Conservation (phyloP, 2,113 vertebrate species). For the Trichomycterus rosablanca region DNA sequence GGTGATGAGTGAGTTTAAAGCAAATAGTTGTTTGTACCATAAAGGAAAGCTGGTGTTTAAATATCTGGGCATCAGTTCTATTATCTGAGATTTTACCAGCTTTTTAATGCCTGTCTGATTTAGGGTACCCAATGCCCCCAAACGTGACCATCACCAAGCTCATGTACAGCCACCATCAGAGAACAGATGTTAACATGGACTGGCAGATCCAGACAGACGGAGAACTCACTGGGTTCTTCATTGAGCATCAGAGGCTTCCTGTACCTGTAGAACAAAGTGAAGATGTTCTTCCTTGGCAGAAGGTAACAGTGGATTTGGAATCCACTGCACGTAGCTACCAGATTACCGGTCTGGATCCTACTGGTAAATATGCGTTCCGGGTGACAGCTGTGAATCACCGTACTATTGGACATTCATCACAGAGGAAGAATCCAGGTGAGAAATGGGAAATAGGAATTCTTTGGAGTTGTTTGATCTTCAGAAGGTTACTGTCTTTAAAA, state of each 20-base stretch:
- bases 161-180: conserved; percentile 66
- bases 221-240: conserved; percentile 76
- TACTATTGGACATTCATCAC: conserved; percentile 79
- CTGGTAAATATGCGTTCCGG: conserved; percentile 74
- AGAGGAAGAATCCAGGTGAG: conserved; percentile 83
- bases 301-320: conserved; percentile 63
- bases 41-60: too few species aligned
- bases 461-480: too few species aligned
- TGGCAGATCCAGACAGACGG: conserved; percentile 66
- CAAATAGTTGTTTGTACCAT: too few species aligned
- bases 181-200: conserved; percentile 78
- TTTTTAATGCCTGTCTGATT: too few species aligned
- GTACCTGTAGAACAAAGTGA: conserved; percentile 32
- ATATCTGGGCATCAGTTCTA: too few species aligned
- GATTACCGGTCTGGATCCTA: conserved; percentile 73
- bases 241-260: conserved; percentile 67
- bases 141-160: conserved; percentile 78
- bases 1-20: conserved; percentile 77
- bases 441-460: too few species aligned
- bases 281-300: conserved; percentile 64
- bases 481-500: too few species aligned
- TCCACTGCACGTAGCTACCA: conserved; percentile 67
- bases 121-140: conserved; percentile 81
- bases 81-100: too few species aligned
- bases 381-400: conserved; percentile 79